Base-by-base conservation (phyloP, 2,888 invertebrate genomes). In the Bellardia pandia region DNA sequence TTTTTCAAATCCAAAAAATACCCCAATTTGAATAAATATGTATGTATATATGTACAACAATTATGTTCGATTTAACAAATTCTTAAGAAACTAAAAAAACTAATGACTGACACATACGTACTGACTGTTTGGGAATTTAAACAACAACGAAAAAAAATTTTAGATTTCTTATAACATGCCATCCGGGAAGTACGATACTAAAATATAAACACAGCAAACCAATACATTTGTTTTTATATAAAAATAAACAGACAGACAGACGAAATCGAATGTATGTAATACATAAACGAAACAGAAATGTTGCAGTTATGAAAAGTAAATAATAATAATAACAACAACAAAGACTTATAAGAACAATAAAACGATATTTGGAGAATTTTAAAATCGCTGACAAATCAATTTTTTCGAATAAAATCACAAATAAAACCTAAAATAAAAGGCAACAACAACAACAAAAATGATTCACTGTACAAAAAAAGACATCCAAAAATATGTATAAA, bases 121-220 rank as follows among this genome's bases (percentile, higher is more conserved):
- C 40, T 69, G 75, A 62, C 72, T 64, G 40, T 72, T 62, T 71
- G 5, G 16, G 13, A 77, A 33, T 68, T 68, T 45, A n/a, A 40
- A 42, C 23, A 75, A 62, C 60, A 64, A 23, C 9, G 9, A 80
- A 74, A 56, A 80, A 1, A 88, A 89, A 90, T 92, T 92, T 91
- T 92, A 90, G 91, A 90, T 89, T 91, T 91, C 91, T 88, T 89
- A 92, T 90, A 92, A 89, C 91, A 91, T 90, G 90, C 91, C 91
- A 91, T 91, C 92, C 91, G 91, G 91, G 91, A 91, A 91, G 92
- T 92, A 90, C 89, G 89, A 90, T 91, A 90, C 89, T 88, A 91
- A 90, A 89, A 90, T 89, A 90, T 92, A 91, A 92, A 92, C 92
- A 91, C 91, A 90, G 90, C 91, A 90, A 89, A 79, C 51, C 68